Evolutionary conservation across 2,797 vertebrate species (phyloP).

Genomic region (Molossus alvarezi): DNA sequence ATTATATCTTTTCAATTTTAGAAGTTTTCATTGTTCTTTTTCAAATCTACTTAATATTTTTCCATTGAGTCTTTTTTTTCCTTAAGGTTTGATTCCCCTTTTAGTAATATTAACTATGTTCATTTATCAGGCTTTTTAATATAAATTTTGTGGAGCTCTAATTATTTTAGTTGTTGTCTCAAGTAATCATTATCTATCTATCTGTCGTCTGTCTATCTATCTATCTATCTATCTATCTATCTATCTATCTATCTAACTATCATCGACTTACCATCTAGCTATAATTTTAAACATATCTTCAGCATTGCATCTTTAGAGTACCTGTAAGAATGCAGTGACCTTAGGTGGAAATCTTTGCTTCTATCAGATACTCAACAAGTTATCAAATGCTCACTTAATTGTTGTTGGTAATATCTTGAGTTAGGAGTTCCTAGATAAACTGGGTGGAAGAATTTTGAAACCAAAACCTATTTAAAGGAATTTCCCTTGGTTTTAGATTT

Average conservation of each 20-base stretch:
- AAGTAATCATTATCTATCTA: not conserved
- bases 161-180: not conserved
- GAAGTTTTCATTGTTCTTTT: not conserved
- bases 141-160: not conserved
- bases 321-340: not conserved
- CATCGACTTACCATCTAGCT: not conserved
- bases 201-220: not conserved
- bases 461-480: not conserved
- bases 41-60: not conserved
- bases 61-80: not conserved
- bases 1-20: conserved; percentile 1
- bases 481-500: not conserved
- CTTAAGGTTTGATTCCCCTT: not conserved
- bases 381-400: not conserved
- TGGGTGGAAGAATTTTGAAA: conserved; percentile 6
- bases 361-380: not conserved
- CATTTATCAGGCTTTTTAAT: not conserved
- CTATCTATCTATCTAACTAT: not conserved
- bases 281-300: not conserved
- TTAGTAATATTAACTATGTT: conserved; percentile 26
- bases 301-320: not conserved
- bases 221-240: not conserved
- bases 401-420: not conserved
- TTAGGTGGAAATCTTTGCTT: not conserved
- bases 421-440: not conserved